Percentiles rank a stretch among this genome's conserved stretches.
These are phyloP conservation scores for Pandemis cinnamomeana DNA, from an alignment of 2,888 invertebrate species.

Conservation along the genomic window DNA sequence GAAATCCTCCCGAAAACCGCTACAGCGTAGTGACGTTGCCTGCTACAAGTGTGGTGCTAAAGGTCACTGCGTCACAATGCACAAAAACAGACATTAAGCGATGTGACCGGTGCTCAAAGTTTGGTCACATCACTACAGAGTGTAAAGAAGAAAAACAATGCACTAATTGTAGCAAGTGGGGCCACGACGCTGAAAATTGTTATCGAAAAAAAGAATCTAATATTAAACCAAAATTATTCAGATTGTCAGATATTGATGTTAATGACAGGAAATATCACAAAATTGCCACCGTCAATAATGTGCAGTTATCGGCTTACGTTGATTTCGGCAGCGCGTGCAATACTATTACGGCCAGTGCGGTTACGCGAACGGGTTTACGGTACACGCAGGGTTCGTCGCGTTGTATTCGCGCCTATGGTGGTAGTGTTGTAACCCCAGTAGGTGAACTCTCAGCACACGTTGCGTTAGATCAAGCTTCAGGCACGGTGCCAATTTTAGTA, in stretches of 20 bases:
- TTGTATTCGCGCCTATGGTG: conserved; percentile 23
- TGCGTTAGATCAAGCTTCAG: neutral
- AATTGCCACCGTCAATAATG: neutral
- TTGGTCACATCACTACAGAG: conserved; percentile 5
- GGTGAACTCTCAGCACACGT: conserved; percentile 15
- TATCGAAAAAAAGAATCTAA: conserved; percentile 7
- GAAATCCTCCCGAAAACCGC: neutral
- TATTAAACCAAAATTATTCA: conserved; percentile 10
- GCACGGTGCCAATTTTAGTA: conserved; percentile 9
- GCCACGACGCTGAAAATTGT: conserved; percentile 1
- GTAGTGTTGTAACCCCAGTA: conserved; percentile 8
- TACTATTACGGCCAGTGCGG: conserved; percentile 16
- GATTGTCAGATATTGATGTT: conserved; percentile 14
- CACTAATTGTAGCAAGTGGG: conserved; percentile 13
- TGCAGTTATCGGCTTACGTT: neutral
- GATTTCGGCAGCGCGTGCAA: conserved; percentile 22
- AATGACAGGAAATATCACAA: conserved; percentile 22
- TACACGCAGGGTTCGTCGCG: neutral
- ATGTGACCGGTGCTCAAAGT: conserved; percentile 14
- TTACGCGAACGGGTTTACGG: neutral
- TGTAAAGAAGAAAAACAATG: conserved; percentile 11
- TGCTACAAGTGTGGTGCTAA: conserved; percentile 13
- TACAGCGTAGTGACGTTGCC: conserved; percentile 10
- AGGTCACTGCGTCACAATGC: conserved; percentile 14
- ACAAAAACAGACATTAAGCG: conserved; percentile 4